phyloP scores from a whole-genome alignment of 1,140 invertebrate genomes.

The Magallana ariakensis region DNA sequence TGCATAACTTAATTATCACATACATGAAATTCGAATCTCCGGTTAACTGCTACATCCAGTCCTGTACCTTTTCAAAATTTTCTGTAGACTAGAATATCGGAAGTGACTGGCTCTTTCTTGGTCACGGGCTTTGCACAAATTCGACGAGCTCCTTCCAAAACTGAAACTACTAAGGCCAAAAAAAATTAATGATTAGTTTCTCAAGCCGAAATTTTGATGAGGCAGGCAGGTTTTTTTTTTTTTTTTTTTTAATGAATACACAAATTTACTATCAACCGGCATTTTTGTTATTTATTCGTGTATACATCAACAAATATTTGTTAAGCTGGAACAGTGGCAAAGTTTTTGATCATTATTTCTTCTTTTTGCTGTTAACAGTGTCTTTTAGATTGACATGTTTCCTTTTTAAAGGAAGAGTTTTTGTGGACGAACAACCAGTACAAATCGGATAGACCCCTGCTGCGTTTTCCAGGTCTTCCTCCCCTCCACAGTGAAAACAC shows the following conservation, averaged over 20 bases:
- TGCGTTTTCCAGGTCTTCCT: background rate
- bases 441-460: constrained; percentile 12
- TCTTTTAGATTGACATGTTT: background rate
- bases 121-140: no score
- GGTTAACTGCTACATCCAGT: no score
- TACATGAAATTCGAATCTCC: no score
- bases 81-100: no score
- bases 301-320: background rate
- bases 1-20: no score
- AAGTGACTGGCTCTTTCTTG: no score
- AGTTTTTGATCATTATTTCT: background rate
- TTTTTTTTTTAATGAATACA: background rate
- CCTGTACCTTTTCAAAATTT: no score
- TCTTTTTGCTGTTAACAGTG: background rate
- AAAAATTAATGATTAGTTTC: background rate
- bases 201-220: background rate
- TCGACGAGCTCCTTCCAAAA: no score
- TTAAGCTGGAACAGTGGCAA: no score
- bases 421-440: background rate
- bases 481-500: constrained; percentile 38
- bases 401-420: background rate
- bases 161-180: constrained; percentile 9
- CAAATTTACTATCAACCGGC: background rate
- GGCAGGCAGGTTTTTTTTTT: background rate
- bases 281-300: background rate